These are phyloP conservation scores for Mus spretus DNA, from an alignment of 2,797 vertebrate genomes.

Conservation along the genomic window DNA sequence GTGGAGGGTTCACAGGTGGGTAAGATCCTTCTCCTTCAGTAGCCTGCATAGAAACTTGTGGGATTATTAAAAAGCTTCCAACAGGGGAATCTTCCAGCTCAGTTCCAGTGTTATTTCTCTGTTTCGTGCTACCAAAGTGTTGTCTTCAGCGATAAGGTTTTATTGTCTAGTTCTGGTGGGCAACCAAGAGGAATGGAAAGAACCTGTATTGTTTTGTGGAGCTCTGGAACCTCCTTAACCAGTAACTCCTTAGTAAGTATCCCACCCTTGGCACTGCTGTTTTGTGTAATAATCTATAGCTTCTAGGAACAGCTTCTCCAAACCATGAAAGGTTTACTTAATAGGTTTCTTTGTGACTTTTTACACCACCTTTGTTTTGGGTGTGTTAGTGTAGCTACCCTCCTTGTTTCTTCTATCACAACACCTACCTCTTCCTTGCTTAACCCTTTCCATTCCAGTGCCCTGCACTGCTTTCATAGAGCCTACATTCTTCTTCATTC, in stretches of 20 bases:
- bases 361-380: background rate
- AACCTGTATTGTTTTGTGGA: background rate
- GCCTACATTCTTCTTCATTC: background rate
- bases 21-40: background rate
- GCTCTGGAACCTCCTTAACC: background rate
- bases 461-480: background rate
- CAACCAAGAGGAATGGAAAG: background rate
- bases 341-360: background rate
- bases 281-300: background rate
- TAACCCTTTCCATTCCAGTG: background rate
- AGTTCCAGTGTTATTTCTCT: background rate
- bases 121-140: background rate
- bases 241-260: background rate
- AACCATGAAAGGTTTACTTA: background rate
- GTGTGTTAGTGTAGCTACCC: background rate
- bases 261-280: background rate
- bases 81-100: background rate
- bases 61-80: background rate
- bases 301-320: background rate
- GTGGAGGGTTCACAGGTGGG: background rate
- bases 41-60: background rate
- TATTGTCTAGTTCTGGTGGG: background rate
- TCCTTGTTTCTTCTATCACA: background rate
- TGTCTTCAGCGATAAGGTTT: background rate
- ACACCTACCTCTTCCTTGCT: background rate